Base-by-base conservation (phyloP, 2,113 vertebrate genomes). In the Catagonus wagneri region DNA sequence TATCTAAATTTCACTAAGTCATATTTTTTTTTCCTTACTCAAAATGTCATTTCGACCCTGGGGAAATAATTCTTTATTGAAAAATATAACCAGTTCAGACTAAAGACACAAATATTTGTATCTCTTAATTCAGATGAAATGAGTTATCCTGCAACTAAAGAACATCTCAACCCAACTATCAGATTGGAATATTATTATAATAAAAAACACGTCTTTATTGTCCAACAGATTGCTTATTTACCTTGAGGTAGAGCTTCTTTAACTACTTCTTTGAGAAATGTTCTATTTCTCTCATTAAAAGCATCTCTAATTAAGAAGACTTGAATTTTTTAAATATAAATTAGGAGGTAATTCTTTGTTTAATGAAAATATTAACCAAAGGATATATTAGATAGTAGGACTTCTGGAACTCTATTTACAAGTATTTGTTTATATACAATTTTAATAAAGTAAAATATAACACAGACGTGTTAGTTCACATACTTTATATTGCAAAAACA, bases 31-130 rank as follows among this genome's bases (percentile, higher is more conserved):
- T 95, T 93, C 63, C 36, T 76, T 54, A n/a, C 29, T 94, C 27
- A 74, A 93, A 93, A 87, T 89, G 29, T 92, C 25, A 94, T 91
- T 86, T 95, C 60, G 94, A 66, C 32, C 15, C 50, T 88, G 27
- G 80, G 36, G 20, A 96, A 91, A 90, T 93, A 92, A 79, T 85
- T 71, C 86, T 93, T 93, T 94, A 68, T 90, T 89, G 65, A 97
- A 97, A 96, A 29, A 76, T 92, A 52, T 94, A 91, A 95, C 65
- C 68, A 81, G 95, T 93, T 95, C 39, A 94, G n/a, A 95, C 68
- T 75, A 69, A 93, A 86, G 58, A 93, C 95, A 90, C 56, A 97
- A 93, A 94, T 75, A 83, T 90, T 89, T 94, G 9, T 63, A 83
- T 36, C n/a, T 36, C 32, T 83, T 90, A 34, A 86, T 93, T 58